Evolutionary conservation across 2,888 invertebrate genomes (phyloP).

Genomic region (Carterocephalus palaemon): DNA sequence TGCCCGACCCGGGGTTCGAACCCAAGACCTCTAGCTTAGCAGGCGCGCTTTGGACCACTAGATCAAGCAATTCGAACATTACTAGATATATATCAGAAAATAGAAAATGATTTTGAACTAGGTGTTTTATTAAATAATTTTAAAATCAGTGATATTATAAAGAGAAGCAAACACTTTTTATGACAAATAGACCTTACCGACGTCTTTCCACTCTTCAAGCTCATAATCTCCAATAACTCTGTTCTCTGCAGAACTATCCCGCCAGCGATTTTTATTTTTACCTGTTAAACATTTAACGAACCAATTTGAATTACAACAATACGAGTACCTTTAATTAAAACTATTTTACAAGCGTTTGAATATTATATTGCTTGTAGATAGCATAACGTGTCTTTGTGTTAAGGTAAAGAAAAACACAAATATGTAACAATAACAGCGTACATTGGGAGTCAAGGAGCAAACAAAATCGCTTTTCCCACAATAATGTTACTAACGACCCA

Average conservation of each 20-base stretch:
- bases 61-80: too few relatives aligned
- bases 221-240: constrained; percentile 84
- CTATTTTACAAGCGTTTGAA: too few relatives aligned
- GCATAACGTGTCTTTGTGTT: too few relatives aligned
- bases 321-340: too few relatives aligned
- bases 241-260: constrained; percentile 77
- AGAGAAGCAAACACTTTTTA: not conserved
- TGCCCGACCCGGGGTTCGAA: too few relatives aligned
- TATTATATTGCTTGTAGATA: too few relatives aligned
- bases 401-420: constrained; percentile 62
- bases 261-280: constrained; percentile 78
- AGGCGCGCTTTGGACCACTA: too few relatives aligned
- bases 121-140: too few relatives aligned
- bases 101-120: too few relatives aligned
- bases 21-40: too few relatives aligned
- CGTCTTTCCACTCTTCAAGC: constrained; percentile 86
- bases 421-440: constrained; percentile 70
- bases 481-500: constrained; percentile 77
- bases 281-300: constrained; percentile 70
- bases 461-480: constrained; percentile 74
- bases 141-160: not conserved
- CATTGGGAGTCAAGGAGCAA: constrained; percentile 73
- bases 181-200: constrained; percentile 73
- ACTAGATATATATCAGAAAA: too few relatives aligned
- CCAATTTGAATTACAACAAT: constrained; percentile 7